A percentile compares a stretch with the other conserved stretches of the same genome.
These are phyloP conservation scores for Athalia circularis DNA, from an alignment of 2,888 invertebrate genomes.

Conservation along the genomic window DNA sequence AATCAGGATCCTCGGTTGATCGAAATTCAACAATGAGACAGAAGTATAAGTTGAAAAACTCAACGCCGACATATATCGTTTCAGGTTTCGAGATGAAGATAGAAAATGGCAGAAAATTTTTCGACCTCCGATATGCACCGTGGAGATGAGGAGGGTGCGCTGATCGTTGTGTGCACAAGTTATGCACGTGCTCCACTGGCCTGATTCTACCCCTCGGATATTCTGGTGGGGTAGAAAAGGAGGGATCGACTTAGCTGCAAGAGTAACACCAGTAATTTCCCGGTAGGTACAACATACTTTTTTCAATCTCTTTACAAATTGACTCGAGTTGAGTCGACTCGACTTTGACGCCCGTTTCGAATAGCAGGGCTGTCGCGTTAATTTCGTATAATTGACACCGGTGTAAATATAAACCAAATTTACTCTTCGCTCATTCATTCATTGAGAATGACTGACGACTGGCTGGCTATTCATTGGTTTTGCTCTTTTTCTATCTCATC, in stretches of 20 bases:
- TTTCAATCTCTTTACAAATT: too few relatives aligned
- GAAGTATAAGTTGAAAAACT: background rate
- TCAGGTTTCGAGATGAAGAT: background rate
- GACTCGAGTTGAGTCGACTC: background rate
- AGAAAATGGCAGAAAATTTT: background rate
- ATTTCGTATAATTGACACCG: constrained; percentile 28
- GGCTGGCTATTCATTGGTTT: background rate
- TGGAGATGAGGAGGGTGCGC: too few relatives aligned
- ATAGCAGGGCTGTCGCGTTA: constrained; percentile 22
- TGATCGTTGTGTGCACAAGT: background rate
- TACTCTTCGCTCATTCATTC: background rate
- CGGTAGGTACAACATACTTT: too few relatives aligned
- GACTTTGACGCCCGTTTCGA: constrained; percentile 11
- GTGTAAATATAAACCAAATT: constrained; percentile 14
- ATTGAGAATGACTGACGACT: background rate
- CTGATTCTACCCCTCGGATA: constrained; percentile 27
- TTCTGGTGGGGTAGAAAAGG: background rate
- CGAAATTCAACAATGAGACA: background rate
- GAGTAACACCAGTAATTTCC: background rate
- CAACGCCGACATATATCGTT: too few relatives aligned
- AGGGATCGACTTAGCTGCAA: background rate
- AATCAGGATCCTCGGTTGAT: constrained; percentile 20
- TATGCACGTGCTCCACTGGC: constrained; percentile 26
- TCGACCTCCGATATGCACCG: too few relatives aligned
- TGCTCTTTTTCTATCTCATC: background rate